Base-by-base conservation (phyloP, 2,888 invertebrate genomes). In the Patella depressa region DNA sequence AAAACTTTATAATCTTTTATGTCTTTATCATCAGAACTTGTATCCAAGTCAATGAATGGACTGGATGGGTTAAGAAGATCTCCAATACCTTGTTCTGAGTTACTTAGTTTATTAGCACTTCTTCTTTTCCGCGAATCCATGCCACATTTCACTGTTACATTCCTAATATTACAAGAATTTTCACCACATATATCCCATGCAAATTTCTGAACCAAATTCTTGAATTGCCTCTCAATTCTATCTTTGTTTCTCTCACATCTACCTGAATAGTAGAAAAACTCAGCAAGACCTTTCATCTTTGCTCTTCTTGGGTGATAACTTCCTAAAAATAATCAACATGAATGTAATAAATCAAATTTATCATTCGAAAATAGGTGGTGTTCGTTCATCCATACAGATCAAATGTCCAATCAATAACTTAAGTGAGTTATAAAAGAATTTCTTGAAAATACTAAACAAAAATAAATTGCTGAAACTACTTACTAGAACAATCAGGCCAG, bases 401-500 rank as follows among this genome's bases (percentile, higher is more conserved):
- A 45, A 45, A 45, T 45, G 7, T 45, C 45, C 45, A 45, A 45
- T 45, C 45, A 45, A 45, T 45, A 45, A 45, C 45, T 24, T 24
- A 45, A 34, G 34, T 34, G 34, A 34, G 5, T 34, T 5, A 4
- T 34, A 34, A 34, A 34, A 34, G 4, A 34, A 34, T 34, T 34
- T 34, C 34, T 34, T 34, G 34, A 34, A 34, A 34, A 34, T 34
- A 3, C 34, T 34, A 34, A 5, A 34, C 34, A 34, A 34, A 34
- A 34, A 34, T 34, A 34, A 34, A 45, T 45, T 45, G 45, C 45
- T 9, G 9, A 45, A 45, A 9, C 45, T 34, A 78, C 83, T 76
- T 70, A 83, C 83, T 73, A 17, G 83, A 82, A 72, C 83, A 83
- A 53, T 82, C 80, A 54, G 83, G 83, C 83, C 83, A 83, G 29